Conservation (phyloP, 2,797 vertebrate species). For the Cirrhinus mrigala region DNA sequence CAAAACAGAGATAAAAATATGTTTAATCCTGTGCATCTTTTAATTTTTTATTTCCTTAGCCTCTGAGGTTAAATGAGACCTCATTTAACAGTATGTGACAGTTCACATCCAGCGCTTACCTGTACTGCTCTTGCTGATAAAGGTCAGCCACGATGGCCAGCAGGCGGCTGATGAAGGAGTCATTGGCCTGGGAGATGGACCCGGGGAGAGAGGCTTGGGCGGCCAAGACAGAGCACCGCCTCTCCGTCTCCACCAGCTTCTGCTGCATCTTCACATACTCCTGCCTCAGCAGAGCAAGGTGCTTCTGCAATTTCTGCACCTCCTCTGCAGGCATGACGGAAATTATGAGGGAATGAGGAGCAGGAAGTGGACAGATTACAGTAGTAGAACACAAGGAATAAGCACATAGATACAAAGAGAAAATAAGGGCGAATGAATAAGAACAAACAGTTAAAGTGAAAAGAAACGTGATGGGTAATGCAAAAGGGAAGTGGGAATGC, state of each 20-base stretch:
- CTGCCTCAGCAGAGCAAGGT: slow-evolving; percentile 95
- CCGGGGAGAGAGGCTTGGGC: slow-evolving; percentile 84
- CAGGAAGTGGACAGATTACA: background rate
- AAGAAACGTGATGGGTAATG: background rate
- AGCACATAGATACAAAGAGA: background rate
- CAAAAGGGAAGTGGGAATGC: slow-evolving; percentile 41
- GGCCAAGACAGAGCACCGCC: slow-evolving; percentile 87
- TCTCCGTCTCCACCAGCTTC: slow-evolving; percentile 93
- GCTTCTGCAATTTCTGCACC: slow-evolving; percentile 99
- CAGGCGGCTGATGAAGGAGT: slow-evolving; percentile 93
- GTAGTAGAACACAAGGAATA: background rate
- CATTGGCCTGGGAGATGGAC: slow-evolving; percentile 69
- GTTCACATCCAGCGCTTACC: slow-evolving; percentile 73
- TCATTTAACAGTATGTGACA: background rate
- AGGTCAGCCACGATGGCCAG: slow-evolving; percentile 91
- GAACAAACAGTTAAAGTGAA: slow-evolving; percentile 22
- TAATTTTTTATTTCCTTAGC: background rate
- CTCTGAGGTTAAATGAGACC: background rate
- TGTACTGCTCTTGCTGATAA: slow-evolving; percentile 94
- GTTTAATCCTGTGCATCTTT: background rate
- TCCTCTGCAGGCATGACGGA: slow-evolving; percentile 83
- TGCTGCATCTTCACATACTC: slow-evolving; percentile 99
- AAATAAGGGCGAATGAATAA: background rate
- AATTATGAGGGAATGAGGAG: background rate
- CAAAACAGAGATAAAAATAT: background rate